phyloP scores from a whole-genome alignment of 2,888 invertebrate genomes.

The Ctena decussata region DNA sequence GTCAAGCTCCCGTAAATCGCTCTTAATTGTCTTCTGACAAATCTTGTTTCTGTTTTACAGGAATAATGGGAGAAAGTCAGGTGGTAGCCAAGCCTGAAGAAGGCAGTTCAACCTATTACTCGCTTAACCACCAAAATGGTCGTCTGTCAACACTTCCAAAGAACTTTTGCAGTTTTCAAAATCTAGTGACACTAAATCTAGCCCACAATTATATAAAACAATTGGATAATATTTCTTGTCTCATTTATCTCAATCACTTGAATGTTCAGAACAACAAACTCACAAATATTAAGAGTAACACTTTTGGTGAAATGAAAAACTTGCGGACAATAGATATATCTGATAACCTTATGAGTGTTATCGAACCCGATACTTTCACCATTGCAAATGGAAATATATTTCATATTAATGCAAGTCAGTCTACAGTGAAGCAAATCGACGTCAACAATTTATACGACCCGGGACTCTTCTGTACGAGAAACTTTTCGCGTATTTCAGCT shows the following conservation, averaged over 20 bases:
- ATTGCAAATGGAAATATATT: not conserved
- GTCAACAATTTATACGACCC: not conserved
- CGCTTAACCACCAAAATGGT: not conserved
- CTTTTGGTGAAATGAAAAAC: not conserved
- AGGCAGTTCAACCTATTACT: not conserved
- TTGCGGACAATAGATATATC: not conserved
- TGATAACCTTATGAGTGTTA: not conserved
- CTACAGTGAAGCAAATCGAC: not conserved
- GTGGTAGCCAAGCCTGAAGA: not conserved
- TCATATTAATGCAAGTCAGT: not conserved
- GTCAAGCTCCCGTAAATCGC: no score
- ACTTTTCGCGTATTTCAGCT: not conserved
- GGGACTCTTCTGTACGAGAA: not conserved
- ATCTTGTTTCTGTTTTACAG: no score
- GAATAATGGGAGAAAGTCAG: not conserved
- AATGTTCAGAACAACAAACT: not conserved
- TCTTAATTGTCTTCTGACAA: no score
- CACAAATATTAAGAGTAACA: not conserved
- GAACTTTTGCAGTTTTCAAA: not conserved
- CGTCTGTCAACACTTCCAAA: not conserved
- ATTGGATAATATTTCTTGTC: not conserved
- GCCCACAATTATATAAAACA: not conserved
- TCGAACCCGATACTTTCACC: not conserved
- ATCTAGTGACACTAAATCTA: not conserved
- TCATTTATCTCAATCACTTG: not conserved